phyloP scores from a whole-genome alignment of 2,113 vertebrate species.

The Aegithalos caudatus region DNA sequence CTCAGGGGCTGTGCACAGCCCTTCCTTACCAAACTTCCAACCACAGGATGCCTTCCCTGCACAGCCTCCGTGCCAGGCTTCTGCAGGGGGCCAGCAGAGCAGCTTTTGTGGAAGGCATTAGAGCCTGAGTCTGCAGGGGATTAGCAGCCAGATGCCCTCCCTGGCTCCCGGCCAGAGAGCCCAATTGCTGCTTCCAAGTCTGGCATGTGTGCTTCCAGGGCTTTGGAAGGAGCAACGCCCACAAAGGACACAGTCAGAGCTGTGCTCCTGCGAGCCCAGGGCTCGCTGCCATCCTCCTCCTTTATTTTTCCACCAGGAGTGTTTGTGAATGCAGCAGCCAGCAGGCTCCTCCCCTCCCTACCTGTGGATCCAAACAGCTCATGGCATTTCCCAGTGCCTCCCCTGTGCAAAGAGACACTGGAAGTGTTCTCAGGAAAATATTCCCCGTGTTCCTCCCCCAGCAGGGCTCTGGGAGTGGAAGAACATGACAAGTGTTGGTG shows the following conservation, averaged over 20 bases:
- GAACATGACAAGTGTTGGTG: conserved; percentile 10
- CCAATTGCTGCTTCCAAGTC: neutral
- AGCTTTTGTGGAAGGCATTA: conserved; percentile 12
- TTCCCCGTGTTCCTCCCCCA: neutral
- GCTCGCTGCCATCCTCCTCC: conserved; percentile 3
- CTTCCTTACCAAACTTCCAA: neutral
- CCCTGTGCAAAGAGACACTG: neutral
- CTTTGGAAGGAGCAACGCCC: conserved; percentile 16
- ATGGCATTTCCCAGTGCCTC: neutral
- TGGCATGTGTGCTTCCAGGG: neutral
- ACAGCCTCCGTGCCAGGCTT: neutral
- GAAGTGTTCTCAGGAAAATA: neutral
- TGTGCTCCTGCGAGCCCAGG: neutral
- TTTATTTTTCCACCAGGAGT: conserved; percentile 4
- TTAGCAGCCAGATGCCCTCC: conserved; percentile 45
- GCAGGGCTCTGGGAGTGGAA: neutral
- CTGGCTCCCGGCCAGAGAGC: neutral
- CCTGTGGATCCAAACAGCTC: conserved; percentile 34
- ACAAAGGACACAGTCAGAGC: conserved; percentile 11
- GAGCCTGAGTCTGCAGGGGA: conserved; percentile 7
- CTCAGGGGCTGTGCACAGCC: neutral
- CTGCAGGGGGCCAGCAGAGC: neutral
- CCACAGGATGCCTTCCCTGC: neutral
- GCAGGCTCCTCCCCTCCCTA: conserved; percentile 51
- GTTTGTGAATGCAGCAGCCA: conserved; percentile 21